phyloP scores from a whole-genome alignment of 2,888 invertebrate species.

The Ophion ventricosus region DNA sequence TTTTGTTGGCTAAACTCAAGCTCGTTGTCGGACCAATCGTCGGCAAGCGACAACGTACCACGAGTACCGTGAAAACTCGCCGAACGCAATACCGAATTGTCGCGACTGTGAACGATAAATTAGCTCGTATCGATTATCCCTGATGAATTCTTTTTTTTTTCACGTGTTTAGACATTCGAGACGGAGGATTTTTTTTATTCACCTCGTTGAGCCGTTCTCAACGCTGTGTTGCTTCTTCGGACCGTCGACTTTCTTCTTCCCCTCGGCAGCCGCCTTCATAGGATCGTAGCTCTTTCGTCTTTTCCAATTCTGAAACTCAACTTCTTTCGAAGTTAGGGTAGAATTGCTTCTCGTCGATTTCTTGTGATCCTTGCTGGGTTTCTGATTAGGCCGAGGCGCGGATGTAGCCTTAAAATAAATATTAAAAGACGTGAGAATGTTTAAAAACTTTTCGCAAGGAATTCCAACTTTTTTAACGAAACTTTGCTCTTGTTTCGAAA shows the following conservation, averaged over 20 bases:
- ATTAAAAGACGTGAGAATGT: not conserved
- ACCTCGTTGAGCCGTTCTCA: constrained; percentile 79
- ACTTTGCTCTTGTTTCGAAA: too few species aligned
- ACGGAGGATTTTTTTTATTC: constrained; percentile 5
- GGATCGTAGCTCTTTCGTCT: constrained; percentile 98
- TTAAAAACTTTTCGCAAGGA: not conserved
- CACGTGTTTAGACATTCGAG: not conserved
- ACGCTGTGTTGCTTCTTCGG: constrained; percentile 77
- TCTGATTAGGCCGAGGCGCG: constrained; percentile 72
- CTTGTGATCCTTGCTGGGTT: constrained; percentile 81
- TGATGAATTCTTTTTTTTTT: not conserved
- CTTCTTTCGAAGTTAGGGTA: constrained; percentile 90
- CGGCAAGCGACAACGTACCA: constrained; percentile 76
- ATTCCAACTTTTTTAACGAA: not conserved
- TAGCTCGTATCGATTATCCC: not conserved
- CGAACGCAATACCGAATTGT: constrained; percentile 82
- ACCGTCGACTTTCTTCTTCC: constrained; percentile 85
- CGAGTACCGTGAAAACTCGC: constrained; percentile 84
- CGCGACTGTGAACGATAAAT: constrained; percentile 70
- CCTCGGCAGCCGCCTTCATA: constrained; percentile 96
- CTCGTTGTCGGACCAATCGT: constrained; percentile 79
- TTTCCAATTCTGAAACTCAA: constrained; percentile 97
- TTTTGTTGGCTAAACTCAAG: constrained; percentile 68
- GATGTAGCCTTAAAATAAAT: constrained; percentile 36
- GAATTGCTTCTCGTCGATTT: constrained; percentile 88